Conservation (phyloP, 2,113 vertebrate species). For the Crotalus viridis region DNA sequence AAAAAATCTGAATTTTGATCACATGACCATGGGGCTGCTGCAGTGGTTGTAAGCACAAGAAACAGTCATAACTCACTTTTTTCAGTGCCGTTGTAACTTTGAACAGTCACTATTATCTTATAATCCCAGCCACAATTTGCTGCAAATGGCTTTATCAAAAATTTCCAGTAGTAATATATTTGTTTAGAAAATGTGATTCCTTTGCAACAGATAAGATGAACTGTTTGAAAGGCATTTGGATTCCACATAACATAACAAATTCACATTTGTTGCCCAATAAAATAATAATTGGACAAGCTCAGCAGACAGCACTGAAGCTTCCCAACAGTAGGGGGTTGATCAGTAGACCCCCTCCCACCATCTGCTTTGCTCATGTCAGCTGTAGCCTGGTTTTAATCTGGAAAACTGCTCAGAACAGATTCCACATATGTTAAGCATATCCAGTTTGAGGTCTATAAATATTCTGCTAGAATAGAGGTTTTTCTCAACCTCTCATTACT, state of each 20-base stretch:
- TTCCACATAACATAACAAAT: background rate
- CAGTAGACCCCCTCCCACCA: background rate
- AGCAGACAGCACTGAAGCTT: background rate
- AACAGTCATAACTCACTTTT: no score
- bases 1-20: no score
- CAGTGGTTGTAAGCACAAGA: no score
- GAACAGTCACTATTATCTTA: background rate
- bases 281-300: background rate
- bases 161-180: background rate
- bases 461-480: background rate
- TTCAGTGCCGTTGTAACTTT: no score
- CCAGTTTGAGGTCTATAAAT: background rate
- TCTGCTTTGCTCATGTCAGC: background rate
- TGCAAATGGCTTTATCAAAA: background rate
- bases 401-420: constrained; percentile 13
- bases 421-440: background rate
- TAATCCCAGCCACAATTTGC: background rate
- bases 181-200: background rate
- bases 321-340: constrained; percentile 4
- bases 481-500: background rate
- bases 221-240: background rate
- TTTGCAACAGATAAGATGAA: background rate
- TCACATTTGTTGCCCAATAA: background rate
- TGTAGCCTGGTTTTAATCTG: background rate
- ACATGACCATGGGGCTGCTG: no score